Base-by-base conservation (phyloP, 2,113 vertebrate genomes). In the Mastomys natalensis region DNA sequence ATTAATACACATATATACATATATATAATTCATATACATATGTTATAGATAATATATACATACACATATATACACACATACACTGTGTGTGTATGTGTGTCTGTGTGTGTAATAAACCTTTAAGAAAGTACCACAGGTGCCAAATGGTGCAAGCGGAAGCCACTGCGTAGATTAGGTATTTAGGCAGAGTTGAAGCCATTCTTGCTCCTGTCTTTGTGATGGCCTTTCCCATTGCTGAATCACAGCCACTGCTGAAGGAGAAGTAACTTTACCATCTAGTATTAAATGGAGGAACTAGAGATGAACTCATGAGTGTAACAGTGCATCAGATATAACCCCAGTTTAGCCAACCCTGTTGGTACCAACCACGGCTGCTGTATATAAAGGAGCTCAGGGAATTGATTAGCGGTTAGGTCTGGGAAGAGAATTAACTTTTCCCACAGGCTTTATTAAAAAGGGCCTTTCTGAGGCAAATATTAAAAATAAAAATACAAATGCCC, bases 371-470 rank as follows among this genome's bases (percentile, higher is more conserved):
- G 92, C 87, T 93, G 82, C 95, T 95, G 92, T 95, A 95, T 97
- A 95, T 96, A 77, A 92, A 90, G 53, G 90, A 94, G 90, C 92
- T 94, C 73, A 80, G 97, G 98, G 97, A 97, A 97, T 95, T 97
- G 97, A 97, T 98, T 98, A 98, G 95, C 97, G 91, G 73, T 95
- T 95, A 82, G 82, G 90, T 91, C 95, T 97, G 90, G 92, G 26
- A 97, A 95, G 97, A 97, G 92, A 97, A 98, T 97, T 97, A 95
- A 62, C 81, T 97, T 97, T 93, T 97, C 98, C 97, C 96, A 91
- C 2, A 55, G 97, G 97, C 89, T 97, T 98, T 97, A 97, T 97
- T 97, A 97, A 89, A 86, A 96, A 96, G 81, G 88, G 10, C 77
- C 97, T 97, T 97, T 95, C 92, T 95, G 72, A 97, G 24, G 90